Conservation (phyloP, 2,797 vertebrate species). For the Peromyscus melanophrys region DNA sequence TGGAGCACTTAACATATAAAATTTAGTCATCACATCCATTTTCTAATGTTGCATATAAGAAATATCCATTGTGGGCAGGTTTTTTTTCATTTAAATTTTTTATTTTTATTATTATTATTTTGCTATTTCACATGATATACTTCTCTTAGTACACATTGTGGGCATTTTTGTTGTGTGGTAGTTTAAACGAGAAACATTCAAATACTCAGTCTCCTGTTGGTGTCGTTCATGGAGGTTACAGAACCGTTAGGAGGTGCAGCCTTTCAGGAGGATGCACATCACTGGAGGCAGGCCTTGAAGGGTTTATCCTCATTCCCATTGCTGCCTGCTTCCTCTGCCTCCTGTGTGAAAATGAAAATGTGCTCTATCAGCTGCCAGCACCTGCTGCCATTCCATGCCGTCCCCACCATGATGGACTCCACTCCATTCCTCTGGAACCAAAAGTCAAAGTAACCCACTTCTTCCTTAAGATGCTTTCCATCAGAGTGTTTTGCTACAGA, state of each 20-base stretch:
- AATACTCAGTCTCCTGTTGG: background rate
- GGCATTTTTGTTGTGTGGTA: background rate
- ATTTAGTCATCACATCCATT: background rate
- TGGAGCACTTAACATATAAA: background rate
- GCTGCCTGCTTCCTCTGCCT: background rate
- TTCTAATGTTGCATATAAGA: background rate
- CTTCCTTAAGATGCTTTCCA: background rate
- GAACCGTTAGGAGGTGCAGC: background rate
- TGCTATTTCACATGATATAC: too few relatives aligned
- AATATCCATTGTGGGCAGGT: background rate
- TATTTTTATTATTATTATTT: too few relatives aligned
- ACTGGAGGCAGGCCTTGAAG: background rate
- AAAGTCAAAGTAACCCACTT: background rate
- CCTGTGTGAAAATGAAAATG: background rate
- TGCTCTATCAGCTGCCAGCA: background rate
- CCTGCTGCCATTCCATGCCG: background rate
- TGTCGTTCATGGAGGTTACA: background rate
- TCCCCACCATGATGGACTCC: background rate
- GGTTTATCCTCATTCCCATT: background rate
- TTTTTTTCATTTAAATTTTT: background rate
- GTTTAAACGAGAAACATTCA: background rate
- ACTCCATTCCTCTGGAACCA: too few relatives aligned
- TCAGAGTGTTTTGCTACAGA: background rate
- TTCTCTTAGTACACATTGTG: too few relatives aligned
- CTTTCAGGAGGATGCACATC: background rate